Evolutionary conservation across 2,113 vertebrate genomes (phyloP).

Genomic region (Peromyscus californicus): DNA sequence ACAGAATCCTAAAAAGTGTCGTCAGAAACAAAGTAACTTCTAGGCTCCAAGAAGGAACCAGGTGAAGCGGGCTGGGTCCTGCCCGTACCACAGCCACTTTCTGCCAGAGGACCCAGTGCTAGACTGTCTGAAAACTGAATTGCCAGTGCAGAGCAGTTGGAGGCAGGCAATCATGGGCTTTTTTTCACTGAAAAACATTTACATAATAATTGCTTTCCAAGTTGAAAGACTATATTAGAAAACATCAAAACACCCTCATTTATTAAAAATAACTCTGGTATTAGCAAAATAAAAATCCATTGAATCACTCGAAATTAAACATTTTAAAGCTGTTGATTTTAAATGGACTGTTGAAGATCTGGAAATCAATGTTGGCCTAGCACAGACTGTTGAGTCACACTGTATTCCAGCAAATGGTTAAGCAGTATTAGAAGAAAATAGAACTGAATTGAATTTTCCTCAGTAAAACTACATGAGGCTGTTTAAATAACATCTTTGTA

Average conservation of each 20-base stretch:
- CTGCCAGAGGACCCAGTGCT: not conserved
- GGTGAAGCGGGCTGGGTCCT: not conserved
- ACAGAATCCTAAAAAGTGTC: not conserved
- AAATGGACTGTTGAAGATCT: constrained; percentile 72
- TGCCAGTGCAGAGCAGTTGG: constrained; percentile 29
- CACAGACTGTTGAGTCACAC: constrained; percentile 70
- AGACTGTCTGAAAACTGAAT: constrained; percentile 54
- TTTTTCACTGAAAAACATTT: constrained; percentile 39
- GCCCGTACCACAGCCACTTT: not conserved
- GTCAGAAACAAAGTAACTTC: constrained; percentile 19
- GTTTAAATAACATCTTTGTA: constrained; percentile 63
- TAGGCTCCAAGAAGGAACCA: not conserved
- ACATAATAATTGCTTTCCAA: constrained; percentile 75
- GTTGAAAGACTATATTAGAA: constrained; percentile 57
- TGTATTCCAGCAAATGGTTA: constrained; percentile 75
- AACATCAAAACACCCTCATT: constrained; percentile 75
- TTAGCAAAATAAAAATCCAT: constrained; percentile 69
- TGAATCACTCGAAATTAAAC: constrained; percentile 80
- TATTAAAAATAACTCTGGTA: constrained; percentile 81
- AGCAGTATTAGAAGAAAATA: constrained; percentile 58
- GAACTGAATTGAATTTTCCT: constrained; percentile 64
- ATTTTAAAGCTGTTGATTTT: constrained; percentile 83
- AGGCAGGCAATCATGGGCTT: constrained; percentile 52
- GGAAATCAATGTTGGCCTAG: constrained; percentile 82
- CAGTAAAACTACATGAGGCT: constrained; percentile 63